These are phyloP conservation scores for Bombus superbus DNA, from an alignment of 1,140 invertebrate genomes.

Conservation along the genomic window DNA sequence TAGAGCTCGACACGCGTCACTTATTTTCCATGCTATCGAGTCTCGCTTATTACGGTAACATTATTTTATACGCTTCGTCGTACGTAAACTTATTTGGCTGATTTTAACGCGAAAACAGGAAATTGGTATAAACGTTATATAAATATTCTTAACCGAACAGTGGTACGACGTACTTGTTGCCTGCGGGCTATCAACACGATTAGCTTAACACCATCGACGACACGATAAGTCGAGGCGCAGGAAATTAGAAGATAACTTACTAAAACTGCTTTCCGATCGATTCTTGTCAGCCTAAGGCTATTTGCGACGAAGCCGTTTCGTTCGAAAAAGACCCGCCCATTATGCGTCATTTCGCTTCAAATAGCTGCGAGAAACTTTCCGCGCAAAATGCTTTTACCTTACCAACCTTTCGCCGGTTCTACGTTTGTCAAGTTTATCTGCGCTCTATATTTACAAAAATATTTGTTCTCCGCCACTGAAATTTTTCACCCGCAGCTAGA, in stretches of 20 bases:
- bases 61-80: not conserved
- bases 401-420: not conserved
- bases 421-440: not conserved
- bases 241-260: constrained; percentile 58
- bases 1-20: no score
- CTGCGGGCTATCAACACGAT: constrained; percentile 27
- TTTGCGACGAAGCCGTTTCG: constrained; percentile 42
- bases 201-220: constrained; percentile 44
- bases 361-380: not conserved
- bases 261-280: constrained; percentile 56
- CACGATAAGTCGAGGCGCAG: constrained; percentile 43
- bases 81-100: not conserved
- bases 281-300: constrained; percentile 47
- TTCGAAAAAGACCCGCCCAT: constrained; percentile 37
- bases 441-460: not conserved
- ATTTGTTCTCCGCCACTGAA: not conserved
- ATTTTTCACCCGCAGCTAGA: no score
- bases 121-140: not conserved
- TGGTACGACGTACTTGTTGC: not conserved
- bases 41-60: not conserved
- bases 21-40: no score
- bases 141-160: not conserved
- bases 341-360: constrained; percentile 30
- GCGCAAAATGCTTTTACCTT: not conserved
- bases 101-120: not conserved